Evolutionary conservation across 2,888 invertebrate species (phyloP).

Genomic region (Chouioia cunea): DNA sequence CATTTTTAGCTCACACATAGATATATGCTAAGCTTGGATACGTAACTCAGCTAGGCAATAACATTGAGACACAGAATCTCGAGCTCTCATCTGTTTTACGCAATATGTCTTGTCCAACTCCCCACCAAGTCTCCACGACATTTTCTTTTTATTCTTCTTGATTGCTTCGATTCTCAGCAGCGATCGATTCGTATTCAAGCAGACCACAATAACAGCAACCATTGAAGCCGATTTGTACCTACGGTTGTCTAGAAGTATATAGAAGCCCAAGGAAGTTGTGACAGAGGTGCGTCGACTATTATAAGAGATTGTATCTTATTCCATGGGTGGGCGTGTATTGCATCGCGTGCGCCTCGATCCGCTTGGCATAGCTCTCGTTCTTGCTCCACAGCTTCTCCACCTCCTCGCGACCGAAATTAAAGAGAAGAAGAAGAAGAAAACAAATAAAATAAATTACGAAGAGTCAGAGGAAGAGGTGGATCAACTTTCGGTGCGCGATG

Average conservation of each 20-base stretch:
- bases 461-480: constrained; percentile 39
- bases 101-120: constrained; percentile 2
- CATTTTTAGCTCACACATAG: neutral
- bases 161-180: constrained; percentile 6
- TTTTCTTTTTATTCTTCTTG: no score
- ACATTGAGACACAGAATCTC: constrained; percentile 37
- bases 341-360: constrained; percentile 20
- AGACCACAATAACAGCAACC: no score
- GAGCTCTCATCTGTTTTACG: constrained; percentile 31
- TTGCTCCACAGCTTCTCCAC: constrained; percentile 7
- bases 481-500: constrained; percentile 49
- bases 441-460: neutral
- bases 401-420: constrained; percentile 15
- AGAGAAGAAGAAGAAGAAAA: constrained; percentile 6
- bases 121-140: neutral
- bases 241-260: constrained; percentile 9
- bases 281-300: constrained; percentile 40
- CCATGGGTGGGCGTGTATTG: constrained; percentile 37
- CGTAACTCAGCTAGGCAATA: constrained; percentile 33
- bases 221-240: neutral
- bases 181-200: no score
- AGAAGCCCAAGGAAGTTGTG: constrained; percentile 40
- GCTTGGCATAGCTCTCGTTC: constrained; percentile 27
- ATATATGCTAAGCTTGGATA: constrained; percentile 14
- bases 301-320: constrained; percentile 43